Conservation (phyloP, 1,140 invertebrate genomes). For the Heliconius nattereri region DNA sequence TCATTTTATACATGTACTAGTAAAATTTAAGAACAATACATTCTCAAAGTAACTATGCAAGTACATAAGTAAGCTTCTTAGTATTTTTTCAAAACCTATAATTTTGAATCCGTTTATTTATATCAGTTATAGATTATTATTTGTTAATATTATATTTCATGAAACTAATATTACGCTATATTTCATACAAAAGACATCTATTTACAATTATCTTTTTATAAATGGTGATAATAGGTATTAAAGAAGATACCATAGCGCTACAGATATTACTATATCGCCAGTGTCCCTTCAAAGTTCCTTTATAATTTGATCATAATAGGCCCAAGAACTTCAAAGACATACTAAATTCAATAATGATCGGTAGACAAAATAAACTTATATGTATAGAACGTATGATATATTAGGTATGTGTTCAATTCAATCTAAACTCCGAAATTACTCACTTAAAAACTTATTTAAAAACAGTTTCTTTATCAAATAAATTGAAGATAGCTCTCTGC, state of each 20-base stretch:
- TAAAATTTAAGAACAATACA: no score
- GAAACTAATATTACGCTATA: no score
- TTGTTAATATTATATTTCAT: no score
- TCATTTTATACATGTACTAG: no score
- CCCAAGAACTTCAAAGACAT: neutral
- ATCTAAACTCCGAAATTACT: neutral
- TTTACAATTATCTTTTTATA: neutral
- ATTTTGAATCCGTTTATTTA: no score
- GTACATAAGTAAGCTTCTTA: no score
- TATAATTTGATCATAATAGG: conserved; percentile 1
- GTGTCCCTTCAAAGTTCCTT: neutral
- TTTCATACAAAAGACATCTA: no score
- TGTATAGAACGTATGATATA: neutral
- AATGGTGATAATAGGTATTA: neutral
- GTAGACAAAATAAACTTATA: neutral
- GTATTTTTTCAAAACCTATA: no score
- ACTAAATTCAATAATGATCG: neutral
- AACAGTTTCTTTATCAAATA: neutral
- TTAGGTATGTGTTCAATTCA: neutral
- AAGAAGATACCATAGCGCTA: neutral
- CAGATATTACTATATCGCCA: neutral
- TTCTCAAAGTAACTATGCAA: no score
- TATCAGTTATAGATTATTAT: no score
- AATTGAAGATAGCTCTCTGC: neutral
- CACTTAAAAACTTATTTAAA: neutral